Evolutionary conservation across 1,140 invertebrate genomes (phyloP).

Genomic region (Mercenaria mercenaria): DNA sequence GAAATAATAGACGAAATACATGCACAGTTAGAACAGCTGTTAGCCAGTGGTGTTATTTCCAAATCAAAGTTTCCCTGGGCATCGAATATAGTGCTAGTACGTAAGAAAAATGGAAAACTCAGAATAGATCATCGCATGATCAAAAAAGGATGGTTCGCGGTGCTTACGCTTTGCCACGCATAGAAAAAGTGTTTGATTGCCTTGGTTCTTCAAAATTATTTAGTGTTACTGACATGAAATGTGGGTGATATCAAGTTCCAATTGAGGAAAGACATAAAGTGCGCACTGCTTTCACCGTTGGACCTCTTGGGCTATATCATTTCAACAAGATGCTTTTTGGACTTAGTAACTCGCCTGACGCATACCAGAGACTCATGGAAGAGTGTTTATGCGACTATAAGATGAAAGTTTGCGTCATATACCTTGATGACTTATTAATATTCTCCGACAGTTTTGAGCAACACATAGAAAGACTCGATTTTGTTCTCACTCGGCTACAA

Average conservation of each 20-base stretch:
- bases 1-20: constrained; percentile 42
- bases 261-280: constrained; percentile 69
- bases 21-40: constrained; percentile 56
- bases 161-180: constrained; percentile 42
- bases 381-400: constrained; percentile 34
- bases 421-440: constrained; percentile 40
- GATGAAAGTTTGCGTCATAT: constrained; percentile 31
- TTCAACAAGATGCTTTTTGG: constrained; percentile 41
- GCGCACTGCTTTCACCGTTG: constrained; percentile 43
- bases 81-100: constrained; percentile 33
- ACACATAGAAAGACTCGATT: constrained; percentile 10
- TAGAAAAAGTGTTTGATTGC: constrained; percentile 46
- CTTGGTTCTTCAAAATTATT: neutral
- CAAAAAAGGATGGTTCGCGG: constrained; percentile 25
- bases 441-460: constrained; percentile 20
- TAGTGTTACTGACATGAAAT: constrained; percentile 79
- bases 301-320: constrained; percentile 48
- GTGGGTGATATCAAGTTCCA: constrained; percentile 83
- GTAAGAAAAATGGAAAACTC: constrained; percentile 53
- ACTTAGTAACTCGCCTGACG: constrained; percentile 6
- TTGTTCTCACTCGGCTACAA: neutral
- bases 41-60: constrained; percentile 43
- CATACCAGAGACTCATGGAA: constrained; percentile 44
- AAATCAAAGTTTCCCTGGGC: constrained; percentile 56
- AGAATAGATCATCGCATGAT: constrained; percentile 32